Base-by-base conservation (phyloP, 1,140 invertebrate genomes). In the Caenorhabditis brenneri region DNA sequence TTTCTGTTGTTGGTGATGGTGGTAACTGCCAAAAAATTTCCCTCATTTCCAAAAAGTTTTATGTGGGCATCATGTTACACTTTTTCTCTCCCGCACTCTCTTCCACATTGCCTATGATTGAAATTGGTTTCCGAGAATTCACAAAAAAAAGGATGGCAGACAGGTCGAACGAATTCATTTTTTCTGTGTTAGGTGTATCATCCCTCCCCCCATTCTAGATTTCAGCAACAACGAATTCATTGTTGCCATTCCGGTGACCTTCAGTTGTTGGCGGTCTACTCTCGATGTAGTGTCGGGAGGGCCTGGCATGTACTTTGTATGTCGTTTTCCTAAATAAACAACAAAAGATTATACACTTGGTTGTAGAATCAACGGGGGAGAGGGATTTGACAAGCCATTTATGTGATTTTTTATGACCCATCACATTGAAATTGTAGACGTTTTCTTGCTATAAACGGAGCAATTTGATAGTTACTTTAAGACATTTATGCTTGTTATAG, bases 301-400 rank as follows among this genome's bases (percentile, higher is more conserved):
- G n/a, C n/a, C n/a, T n/a, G n/a, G n/a, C n/a, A n/a, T 58, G 53
- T 58, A 58, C 53, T 58, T 58, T 58, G 53, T 51, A 22, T 58
- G 24, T 27, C 22, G 53, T n/a, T 58, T 58, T 58, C 24, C 27
- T 29, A 58, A 29, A 58, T 58, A 58, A 58, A 58, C 53, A 58
- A 58, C 53, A 58, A 29, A 58, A 58, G 53, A 58, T 58, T 58
- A 58, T 58, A 19, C 29, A 58, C 27, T 29, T n/a, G n/a, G n/a
- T n/a, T n/a, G n/a, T n/a, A n/a, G n/a, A n/a, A n/a, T n/a, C n/a
- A n/a, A n/a, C n/a, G n/a, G n/a, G 29, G 27, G 29, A 29, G 12
- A 58, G 22, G 27, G 27, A 27, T 27, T 9, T 6, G 53, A 55
- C 4, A 55, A 9, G 15, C 22, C 1, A 27, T 55, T 24, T 55